Evolutionary conservation across 2,888 invertebrate species (phyloP).

Genomic region (Pseudococcus jackbeardsleyi): DNA sequence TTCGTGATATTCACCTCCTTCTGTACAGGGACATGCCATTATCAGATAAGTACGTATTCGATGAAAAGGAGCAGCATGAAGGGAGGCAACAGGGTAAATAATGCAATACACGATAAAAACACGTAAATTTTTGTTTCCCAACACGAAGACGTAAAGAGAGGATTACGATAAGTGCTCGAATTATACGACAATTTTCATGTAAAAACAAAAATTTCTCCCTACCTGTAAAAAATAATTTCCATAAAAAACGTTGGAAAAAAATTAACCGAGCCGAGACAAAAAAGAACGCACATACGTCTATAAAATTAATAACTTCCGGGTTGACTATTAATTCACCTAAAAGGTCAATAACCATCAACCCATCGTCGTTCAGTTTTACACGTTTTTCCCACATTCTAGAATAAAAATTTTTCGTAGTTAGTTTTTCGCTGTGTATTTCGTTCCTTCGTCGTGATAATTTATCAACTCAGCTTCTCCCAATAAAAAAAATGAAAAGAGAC

Average conservation of each 20-base stretch:
- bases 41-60: too few species aligned
- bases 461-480: not conserved
- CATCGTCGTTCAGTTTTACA: not conserved
- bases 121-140: too few species aligned
- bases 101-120: too few species aligned
- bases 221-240: not conserved
- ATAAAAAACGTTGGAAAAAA: not conserved
- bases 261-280: not conserved
- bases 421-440: not conserved
- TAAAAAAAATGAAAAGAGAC: not conserved
- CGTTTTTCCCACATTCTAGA: slow-evolving; percentile 16
- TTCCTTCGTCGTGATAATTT: not conserved
- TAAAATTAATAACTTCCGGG: slow-evolving; percentile 28
- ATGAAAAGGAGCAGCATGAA: too few species aligned
- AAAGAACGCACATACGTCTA: not conserved
- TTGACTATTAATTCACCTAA: slow-evolving; percentile 1
- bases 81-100: too few species aligned
- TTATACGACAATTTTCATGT: not conserved
- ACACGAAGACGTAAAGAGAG: too few species aligned
- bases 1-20: too few species aligned
- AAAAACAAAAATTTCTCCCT: not conserved
- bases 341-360: slow-evolving; percentile 19
- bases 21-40: too few species aligned
- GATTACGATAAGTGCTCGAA: too few species aligned
- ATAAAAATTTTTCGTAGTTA: not conserved